phyloP scores from a whole-genome alignment of 2,888 invertebrate genomes.

The Actias luna region DNA sequence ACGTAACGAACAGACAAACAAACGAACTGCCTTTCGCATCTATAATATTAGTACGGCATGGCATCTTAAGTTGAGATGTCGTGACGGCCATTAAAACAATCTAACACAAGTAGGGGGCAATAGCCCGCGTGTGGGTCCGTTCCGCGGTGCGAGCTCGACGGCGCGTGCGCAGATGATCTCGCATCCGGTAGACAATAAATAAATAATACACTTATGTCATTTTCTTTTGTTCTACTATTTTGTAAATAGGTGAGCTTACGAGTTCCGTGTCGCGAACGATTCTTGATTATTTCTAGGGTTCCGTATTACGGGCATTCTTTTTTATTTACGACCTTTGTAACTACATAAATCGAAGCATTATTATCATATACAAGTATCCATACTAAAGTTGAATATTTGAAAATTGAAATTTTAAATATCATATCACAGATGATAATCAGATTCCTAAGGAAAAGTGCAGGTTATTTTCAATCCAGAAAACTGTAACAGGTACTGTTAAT shows the following conservation, averaged over 20 bases:
- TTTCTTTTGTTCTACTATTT: constrained; percentile 27
- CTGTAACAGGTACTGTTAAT: too few relatives aligned
- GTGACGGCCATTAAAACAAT: constrained; percentile 24
- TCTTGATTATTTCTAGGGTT: constrained; percentile 1
- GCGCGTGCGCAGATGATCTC: constrained; percentile 42
- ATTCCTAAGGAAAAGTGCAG: too few relatives aligned
- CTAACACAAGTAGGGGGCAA: constrained; percentile 12
- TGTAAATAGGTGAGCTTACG: constrained; percentile 8
- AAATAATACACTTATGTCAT: constrained; percentile 57
- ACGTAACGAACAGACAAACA: too few relatives aligned
- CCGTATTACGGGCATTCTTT: background rate
- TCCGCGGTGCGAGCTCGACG: constrained; percentile 31
- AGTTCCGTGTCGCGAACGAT: constrained; percentile 3
- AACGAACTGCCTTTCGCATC: too few relatives aligned
- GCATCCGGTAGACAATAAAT: constrained; percentile 31
- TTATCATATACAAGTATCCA: too few relatives aligned
- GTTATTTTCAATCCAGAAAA: too few relatives aligned
- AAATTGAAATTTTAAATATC: too few relatives aligned
- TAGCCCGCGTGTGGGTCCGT: constrained; percentile 31
- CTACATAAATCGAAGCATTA: too few relatives aligned
- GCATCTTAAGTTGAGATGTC: constrained; percentile 24
- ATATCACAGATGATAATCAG: too few relatives aligned
- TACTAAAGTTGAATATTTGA: too few relatives aligned
- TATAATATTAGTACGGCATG: too few relatives aligned
- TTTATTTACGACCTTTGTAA: too few relatives aligned